Percentiles rank a stretch among this genome's conserved stretches.
Evolutionary conservation across 1,140 invertebrate species (phyloP).

Genomic region (Chlorops oryzae): DNA sequence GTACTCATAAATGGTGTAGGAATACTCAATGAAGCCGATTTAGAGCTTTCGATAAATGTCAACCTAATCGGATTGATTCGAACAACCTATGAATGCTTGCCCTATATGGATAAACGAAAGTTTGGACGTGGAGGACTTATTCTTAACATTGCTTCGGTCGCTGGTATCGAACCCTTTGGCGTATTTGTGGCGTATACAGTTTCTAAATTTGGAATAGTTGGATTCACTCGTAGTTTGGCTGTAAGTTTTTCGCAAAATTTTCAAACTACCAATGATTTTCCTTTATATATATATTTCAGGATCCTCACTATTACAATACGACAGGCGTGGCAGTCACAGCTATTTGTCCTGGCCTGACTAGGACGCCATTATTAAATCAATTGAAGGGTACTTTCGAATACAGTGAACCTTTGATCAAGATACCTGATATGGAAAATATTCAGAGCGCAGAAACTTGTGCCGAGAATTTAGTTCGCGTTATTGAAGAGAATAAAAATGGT

Average conservation of each 20-base stretch:
- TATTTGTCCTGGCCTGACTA: slow-evolving; percentile 39
- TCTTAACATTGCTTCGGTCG: slow-evolving; percentile 58
- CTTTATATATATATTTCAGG: slow-evolving; percentile 14
- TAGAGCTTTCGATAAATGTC: slow-evolving; percentile 35
- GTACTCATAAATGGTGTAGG: slow-evolving; percentile 39
- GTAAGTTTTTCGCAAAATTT: slow-evolving; percentile 16
- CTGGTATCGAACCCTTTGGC: slow-evolving; percentile 49
- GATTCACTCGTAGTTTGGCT: slow-evolving; percentile 47
- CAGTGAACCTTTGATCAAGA: neutral
- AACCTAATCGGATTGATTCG: slow-evolving; percentile 41
- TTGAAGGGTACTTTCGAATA: neutral
- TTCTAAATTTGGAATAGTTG: slow-evolving; percentile 51
- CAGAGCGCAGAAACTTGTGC: slow-evolving; percentile 13
- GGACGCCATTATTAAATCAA: slow-evolving; percentile 11
- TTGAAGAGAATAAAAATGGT: slow-evolving; percentile 16
- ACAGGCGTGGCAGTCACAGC: slow-evolving; percentile 41
- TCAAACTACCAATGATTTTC: neutral
- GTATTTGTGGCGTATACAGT: slow-evolving; percentile 49
- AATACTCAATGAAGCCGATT: slow-evolving; percentile 32
- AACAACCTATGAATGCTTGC: slow-evolving; percentile 31
- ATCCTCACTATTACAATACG: slow-evolving; percentile 34
- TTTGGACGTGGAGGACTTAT: slow-evolving; percentile 57
- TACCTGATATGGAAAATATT: neutral
- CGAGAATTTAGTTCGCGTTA: slow-evolving; percentile 9
- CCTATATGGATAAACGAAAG: slow-evolving; percentile 54